Evolutionary conservation across 2,113 vertebrate species (phyloP), one percentile per base, ranked within the genome.

Genomic region (Colistium nudipinnis): DNA sequence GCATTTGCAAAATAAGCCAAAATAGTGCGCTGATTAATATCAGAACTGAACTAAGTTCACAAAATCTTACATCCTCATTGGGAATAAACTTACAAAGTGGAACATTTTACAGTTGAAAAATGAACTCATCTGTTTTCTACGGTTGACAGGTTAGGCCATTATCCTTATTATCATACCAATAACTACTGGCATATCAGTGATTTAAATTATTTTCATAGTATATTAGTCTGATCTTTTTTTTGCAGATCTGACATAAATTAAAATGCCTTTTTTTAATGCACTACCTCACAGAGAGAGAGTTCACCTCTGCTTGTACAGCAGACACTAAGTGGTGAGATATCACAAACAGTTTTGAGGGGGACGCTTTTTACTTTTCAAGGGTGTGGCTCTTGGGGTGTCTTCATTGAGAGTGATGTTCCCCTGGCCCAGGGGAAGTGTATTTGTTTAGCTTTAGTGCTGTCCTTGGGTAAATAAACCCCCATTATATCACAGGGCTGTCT

Each of bases 401-500:
- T 80, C 63, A 82, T 25, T 66, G 62, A 85, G 71, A 90, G 66
- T 79, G 78, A 87, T 88, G 85, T 59, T 85, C 56, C 61, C 11
- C n/a, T n/a, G 38, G 68, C 70, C 64, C 76, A 54, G 35, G 72
- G 74, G 75, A n/a, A 86, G 74, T 78, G 62, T 81, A 80, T 88
- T 89, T 87, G 82, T 90, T 86, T 84, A 70, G 78, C 62, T 88
- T 82, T 74, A 80, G 68, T 82, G 82, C 81, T 60, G 62, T 88
- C 68, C 57, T 59, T 74, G 71, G 76, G 86, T 81, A 89, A 89
- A 89, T 90, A 85, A 78, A 77, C 56, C 72, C 78, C 65, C 70
- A 81, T 88, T 81, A 89, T 73, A 88, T 88, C 80, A 80, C 79
- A 76, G 64, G 72, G 75, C 71, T 84, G 78, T 83, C 88, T 85